Evolutionary conservation across 2,888 invertebrate species (phyloP).

Genomic region (Anthophora plumipes): DNA sequence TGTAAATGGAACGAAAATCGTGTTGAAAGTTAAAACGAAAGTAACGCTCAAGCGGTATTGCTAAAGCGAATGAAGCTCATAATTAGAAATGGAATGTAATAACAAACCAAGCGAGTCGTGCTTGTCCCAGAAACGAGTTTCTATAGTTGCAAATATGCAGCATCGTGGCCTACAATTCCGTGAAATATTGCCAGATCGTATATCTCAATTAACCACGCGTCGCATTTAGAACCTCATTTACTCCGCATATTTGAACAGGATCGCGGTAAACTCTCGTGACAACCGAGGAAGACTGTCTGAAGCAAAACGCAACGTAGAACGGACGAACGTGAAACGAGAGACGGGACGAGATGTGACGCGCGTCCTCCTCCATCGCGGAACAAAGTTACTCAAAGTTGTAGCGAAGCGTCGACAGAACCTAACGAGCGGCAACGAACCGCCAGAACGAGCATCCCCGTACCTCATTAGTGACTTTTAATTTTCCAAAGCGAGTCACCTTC

Average conservation of each 20-base stretch:
- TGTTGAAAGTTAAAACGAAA: neutral
- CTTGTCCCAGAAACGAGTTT: slow-evolving; percentile 35
- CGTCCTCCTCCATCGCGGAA: slow-evolving; percentile 23
- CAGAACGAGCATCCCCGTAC: slow-evolving; percentile 52
- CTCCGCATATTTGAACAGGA: neutral
- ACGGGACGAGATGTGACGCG: neutral
- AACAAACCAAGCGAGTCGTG: slow-evolving; percentile 25
- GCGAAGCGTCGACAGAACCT: slow-evolving; percentile 42
- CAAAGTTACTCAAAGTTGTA: slow-evolving; percentile 53
- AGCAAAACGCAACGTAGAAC: neutral
- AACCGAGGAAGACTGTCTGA: neutral
- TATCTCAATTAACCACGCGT: slow-evolving; percentile 38
- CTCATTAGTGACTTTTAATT: slow-evolving; percentile 74
- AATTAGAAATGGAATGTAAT: slow-evolving; percentile 45
- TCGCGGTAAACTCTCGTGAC: neutral
- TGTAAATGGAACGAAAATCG: neutral
- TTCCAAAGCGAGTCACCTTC: slow-evolving; percentile 67
- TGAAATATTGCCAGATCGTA: slow-evolving; percentile 16
- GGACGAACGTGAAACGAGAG: neutral
- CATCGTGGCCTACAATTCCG: slow-evolving; percentile 32
- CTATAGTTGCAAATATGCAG: slow-evolving; percentile 8
- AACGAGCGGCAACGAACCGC: slow-evolving; percentile 54
- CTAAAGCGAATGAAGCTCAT: neutral
- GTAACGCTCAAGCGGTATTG: neutral
- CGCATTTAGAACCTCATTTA: slow-evolving; percentile 39